Base-by-base conservation (phyloP, 2,888 invertebrate genomes). In the Heliconius ismenius region DNA sequence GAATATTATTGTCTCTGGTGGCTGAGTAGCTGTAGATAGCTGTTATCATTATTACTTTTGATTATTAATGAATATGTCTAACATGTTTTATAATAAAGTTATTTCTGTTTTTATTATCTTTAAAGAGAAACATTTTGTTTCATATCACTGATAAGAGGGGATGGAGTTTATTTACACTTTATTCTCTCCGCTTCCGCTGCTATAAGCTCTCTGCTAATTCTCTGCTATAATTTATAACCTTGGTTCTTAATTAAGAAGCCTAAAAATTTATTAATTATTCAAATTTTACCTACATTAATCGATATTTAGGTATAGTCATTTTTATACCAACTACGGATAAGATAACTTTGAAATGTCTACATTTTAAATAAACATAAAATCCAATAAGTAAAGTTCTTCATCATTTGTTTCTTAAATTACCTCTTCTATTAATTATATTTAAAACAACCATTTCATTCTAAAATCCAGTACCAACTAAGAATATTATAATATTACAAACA, bases 1-100 rank as follows among this genome's bases (percentile, higher is more conserved):
- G 74, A 78, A 69, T 79, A 79, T 79, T 78, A 80, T 80, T 78
- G 76, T 65, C 73, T 75, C 76, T 39, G 75, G 75, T 74, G 62
- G 73, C 75, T 74, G 79, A 76, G 75, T 78, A 76, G 65, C 75
- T 43, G 24, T 26, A 24, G 43, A 62, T 73, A 62, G 58, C 72
- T 60, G 39, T 43, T 73, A 73, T 73, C 73, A 18, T 60, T 39
- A 39, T 26, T 73, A 73, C 24, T 62, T 73, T 54, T 58, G 54
- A 70, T 58, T 70, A 54, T n/a, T 70, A 70, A 70, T 70, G 54
- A 70, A 58, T 32, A n/a, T 58, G 32, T 70, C 28, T 13, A 28
- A 32, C 49, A 32, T 26, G 32, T 7, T 11, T 10, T 58, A 54
- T 1, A n/a, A 58, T 58, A 13, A 6, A 54, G 6, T 32, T 18